Conservation (phyloP, 2,888 invertebrate species). For the Rotaria macrura region DNA sequence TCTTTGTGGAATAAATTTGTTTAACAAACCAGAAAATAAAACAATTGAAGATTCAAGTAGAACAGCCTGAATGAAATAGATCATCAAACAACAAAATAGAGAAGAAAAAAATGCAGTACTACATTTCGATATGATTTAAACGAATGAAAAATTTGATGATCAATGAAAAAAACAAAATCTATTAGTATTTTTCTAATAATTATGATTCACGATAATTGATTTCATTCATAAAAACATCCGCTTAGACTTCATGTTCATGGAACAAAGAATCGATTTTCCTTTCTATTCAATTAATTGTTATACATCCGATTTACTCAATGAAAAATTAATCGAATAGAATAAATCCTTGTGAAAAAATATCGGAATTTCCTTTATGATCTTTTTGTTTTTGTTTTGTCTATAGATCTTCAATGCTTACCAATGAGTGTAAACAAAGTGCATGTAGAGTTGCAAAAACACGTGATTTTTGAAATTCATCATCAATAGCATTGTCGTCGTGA, state of each 20-base stretch:
- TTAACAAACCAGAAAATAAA: conserved; percentile 14
- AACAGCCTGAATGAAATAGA: neutral
- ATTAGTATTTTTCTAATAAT: neutral
- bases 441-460: conserved; percentile 2
- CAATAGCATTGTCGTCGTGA: neutral
- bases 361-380: neutral
- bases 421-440: conserved; percentile 9
- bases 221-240: neutral
- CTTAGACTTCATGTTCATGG: neutral
- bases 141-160: neutral
- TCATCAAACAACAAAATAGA: neutral
- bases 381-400: too few relatives aligned
- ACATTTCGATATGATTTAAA: too few relatives aligned
- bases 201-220: neutral
- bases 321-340: neutral
- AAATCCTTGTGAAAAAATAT: neutral
- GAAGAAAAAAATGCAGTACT: neutral
- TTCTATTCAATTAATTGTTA: neutral
- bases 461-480: neutral
- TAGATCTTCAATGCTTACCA: neutral
- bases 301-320: neutral
- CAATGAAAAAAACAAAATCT: neutral
- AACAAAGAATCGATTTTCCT: neutral
- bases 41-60: conserved; percentile 11
- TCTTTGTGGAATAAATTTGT: neutral